phyloP scores from a whole-genome alignment of 1,140 invertebrate species.

The Drosophila persimilis region DNA sequence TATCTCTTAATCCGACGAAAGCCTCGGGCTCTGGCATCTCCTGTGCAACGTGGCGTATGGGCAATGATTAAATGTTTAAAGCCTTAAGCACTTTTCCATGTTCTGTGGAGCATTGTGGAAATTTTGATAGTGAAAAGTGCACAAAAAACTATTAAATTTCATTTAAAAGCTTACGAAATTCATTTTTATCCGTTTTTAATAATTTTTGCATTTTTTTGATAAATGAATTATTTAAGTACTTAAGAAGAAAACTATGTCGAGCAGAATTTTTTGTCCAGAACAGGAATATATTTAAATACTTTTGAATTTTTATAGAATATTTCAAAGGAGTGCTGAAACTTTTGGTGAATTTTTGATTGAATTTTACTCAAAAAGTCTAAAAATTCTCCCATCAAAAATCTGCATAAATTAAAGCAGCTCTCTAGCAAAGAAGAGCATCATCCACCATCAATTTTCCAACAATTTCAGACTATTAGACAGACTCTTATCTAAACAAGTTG shows the following conservation, averaged over 20 bases:
- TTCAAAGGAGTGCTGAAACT: background rate
- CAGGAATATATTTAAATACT: too few relatives aligned
- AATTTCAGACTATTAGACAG: conserved; percentile 17
- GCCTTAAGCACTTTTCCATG: conserved; percentile 9
- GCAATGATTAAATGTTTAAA: conserved; percentile 37
- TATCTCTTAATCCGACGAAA: conserved; percentile 19
- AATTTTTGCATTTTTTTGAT: too few relatives aligned
- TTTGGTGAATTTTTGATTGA: too few relatives aligned
- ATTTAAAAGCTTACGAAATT: background rate
- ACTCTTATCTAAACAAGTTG: conserved; percentile 32
- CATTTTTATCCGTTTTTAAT: too few relatives aligned
- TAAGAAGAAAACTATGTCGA: background rate
- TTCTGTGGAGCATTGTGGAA: background rate
- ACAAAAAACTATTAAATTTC: background rate
- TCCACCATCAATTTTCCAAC: background rate
- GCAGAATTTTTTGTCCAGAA: too few relatives aligned
- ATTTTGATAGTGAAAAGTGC: background rate
- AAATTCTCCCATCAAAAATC: background rate
- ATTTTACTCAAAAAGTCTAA: too few relatives aligned
- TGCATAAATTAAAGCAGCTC: background rate
- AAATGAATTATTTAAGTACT: too few relatives aligned
- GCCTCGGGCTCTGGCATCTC: conserved; percentile 1
- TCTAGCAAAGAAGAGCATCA: background rate
- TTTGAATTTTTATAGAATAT: background rate
- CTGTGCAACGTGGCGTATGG: conserved; percentile 44